Evolutionary conservation across 2,888 invertebrate genomes (phyloP).

Genomic region (Allophyes oxyacanthae): DNA sequence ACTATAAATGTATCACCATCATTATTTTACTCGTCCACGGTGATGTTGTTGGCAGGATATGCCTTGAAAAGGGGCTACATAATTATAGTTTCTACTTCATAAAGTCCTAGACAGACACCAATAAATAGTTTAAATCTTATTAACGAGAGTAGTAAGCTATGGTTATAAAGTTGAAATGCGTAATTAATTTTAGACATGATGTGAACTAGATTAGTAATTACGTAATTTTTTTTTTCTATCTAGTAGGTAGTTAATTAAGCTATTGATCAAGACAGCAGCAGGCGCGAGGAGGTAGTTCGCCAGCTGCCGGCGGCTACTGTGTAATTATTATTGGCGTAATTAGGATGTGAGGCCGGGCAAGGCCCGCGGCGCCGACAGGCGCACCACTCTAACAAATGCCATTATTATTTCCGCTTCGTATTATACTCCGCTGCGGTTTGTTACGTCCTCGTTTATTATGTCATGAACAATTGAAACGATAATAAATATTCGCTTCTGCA

Average conservation of each 20-base stretch:
- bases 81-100: conserved; percentile 6
- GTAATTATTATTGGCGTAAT: conserved; percentile 88
- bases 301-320: conserved; percentile 80
- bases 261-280: conserved; percentile 71
- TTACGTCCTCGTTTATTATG: conserved; percentile 81
- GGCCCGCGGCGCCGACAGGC: conserved; percentile 79
- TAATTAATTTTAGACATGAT: conserved; percentile 28
- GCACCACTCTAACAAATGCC: conserved; percentile 79
- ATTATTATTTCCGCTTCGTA: conserved; percentile 87
- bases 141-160: conserved; percentile 10
- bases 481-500: conserved; percentile 77
- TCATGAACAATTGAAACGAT: conserved; percentile 82
- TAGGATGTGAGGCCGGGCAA: conserved; percentile 83
- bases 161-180: conserved; percentile 21
- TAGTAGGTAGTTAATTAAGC: conserved; percentile 60
- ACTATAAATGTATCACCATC: conserved; percentile 64
- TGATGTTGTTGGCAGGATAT: conserved; percentile 30
- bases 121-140: conserved; percentile 24
- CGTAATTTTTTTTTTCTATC: conserved; percentile 37
- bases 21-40: conserved; percentile 59
- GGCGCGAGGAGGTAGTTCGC: conserved; percentile 63
- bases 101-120: conserved; percentile 3
- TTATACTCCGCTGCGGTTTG: conserved; percentile 80
- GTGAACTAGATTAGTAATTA: conserved; percentile 30
- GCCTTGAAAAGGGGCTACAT: conserved; percentile 14